Evolutionary conservation across 1,140 invertebrate species (phyloP).

Genomic region (Drusus annulatus): DNA sequence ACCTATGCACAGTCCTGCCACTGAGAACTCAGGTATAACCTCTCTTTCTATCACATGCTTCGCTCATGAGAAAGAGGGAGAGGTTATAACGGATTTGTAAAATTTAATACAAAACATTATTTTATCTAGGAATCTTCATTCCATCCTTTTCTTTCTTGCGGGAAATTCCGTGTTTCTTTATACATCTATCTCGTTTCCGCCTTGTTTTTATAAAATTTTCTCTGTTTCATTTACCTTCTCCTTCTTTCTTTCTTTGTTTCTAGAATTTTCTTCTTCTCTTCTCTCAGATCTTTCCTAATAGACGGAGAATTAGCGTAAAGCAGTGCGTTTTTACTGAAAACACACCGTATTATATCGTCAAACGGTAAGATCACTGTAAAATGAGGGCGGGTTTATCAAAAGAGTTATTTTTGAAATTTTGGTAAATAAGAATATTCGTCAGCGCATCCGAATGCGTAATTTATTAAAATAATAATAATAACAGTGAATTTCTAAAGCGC

Average conservation of each 20-base stretch:
- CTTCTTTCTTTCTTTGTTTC: neutral
- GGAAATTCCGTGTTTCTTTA: no score
- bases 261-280: slow-evolving; percentile 5
- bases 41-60: no score
- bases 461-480: no score
- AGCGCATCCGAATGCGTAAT: no score
- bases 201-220: neutral
- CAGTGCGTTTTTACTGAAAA: neutral
- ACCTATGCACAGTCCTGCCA: neutral
- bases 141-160: neutral
- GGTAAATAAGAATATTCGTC: no score
- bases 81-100: neutral
- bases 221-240: neutral
- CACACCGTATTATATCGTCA: no score
- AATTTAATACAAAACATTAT: neutral
- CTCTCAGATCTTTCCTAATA: slow-evolving; percentile 3
- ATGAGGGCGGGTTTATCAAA: no score
- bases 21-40: no score
- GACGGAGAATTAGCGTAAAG: slow-evolving; percentile 25
- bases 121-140: neutral
- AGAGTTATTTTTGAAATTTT: no score
- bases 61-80: no score
- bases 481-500: no score
- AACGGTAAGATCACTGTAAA: no score
- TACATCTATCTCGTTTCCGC: neutral